phyloP scores from a whole-genome alignment of 37 sponge, comb jelly and placozoan species.

The Ephydatia muelleri region DNA sequence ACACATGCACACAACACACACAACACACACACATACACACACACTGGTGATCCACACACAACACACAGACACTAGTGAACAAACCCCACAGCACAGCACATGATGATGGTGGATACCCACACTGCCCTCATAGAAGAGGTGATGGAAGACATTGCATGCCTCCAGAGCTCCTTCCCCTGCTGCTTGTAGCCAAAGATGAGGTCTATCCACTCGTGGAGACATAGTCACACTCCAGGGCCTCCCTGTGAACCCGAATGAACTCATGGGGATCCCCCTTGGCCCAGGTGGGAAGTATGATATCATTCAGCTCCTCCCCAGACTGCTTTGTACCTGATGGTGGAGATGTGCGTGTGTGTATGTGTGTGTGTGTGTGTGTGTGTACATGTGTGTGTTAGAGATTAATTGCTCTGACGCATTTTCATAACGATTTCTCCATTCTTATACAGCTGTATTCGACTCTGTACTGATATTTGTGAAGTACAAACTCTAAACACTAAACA shows the following conservation, averaged over 20 bases:
- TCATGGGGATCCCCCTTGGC: slow-evolving; percentile 93
- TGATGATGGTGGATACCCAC: slow-evolving; percentile 51
- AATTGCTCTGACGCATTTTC: no score
- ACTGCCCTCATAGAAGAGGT: slow-evolving; percentile 94
- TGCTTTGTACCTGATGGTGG: slow-evolving; percentile 81
- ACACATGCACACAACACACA: no score
- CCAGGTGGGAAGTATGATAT: slow-evolving; percentile 94
- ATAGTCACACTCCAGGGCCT: slow-evolving; percentile 96
- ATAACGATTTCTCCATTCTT: no score
- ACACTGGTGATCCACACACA: slow-evolving; percentile 10
- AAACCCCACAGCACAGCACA: slow-evolving; percentile 4
- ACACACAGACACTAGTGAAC: slow-evolving; percentile 6
- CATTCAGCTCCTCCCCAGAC: slow-evolving; percentile 68
- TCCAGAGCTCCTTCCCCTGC: slow-evolving; percentile 78
- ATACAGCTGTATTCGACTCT: no score
- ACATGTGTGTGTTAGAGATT: not conserved
- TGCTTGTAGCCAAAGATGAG: slow-evolving; percentile 99
- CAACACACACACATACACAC: slow-evolving; percentile 13
- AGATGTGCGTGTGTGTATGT: no score
- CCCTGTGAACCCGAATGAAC: slow-evolving; percentile 93
- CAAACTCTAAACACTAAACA: no score
- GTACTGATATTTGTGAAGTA: no score
- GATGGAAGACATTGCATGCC: slow-evolving; percentile 93
- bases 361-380: slow-evolving; percentile 18
- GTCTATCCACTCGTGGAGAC: slow-evolving; percentile 99